A percentile compares a stretch with the other conserved stretches of the same genome.
These are phyloP conservation scores for Pteronura brasiliensis DNA, from an alignment of 2,113 vertebrate species.

Conservation along the genomic window DNA sequence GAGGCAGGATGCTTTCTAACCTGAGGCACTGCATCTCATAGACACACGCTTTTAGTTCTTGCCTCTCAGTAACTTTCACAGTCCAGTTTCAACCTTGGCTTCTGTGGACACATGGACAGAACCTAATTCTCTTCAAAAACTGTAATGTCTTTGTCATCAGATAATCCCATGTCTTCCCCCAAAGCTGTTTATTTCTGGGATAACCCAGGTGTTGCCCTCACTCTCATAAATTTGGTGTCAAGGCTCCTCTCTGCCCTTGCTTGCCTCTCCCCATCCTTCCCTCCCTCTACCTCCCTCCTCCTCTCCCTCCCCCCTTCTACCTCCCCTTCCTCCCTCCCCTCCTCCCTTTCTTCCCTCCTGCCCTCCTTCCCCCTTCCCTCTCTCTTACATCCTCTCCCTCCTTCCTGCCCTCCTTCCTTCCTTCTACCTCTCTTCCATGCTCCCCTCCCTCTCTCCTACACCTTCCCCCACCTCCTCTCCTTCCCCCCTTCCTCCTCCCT, in stretches of 20 bases:
- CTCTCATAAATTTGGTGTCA: not conserved
- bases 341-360: not conserved
- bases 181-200: not conserved
- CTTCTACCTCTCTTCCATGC: too few species aligned
- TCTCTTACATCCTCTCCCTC: too few species aligned
- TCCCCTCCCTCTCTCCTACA: not conserved
- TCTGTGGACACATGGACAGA: not conserved
- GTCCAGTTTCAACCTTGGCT: not conserved
- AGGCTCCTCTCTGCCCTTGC: not conserved
- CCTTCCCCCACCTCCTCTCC: not conserved
- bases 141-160: not conserved
- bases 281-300: too few species aligned
- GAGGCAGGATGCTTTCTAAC: accelerated
- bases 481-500: not conserved
- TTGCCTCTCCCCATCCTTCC: not conserved
- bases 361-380: not conserved
- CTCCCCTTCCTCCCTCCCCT: not conserved
- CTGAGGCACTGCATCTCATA: accelerated
- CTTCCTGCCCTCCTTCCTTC: not conserved
- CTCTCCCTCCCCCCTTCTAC: too few species aligned
- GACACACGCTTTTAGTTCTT: not conserved
- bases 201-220: not conserved
- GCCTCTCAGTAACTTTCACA: not conserved
- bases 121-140: not conserved
- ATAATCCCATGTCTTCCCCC: not conserved